A percentile compares a stretch with the other conserved stretches of the same genome.
Evolutionary conservation across 2,888 invertebrate species (phyloP).

Genomic region (Pandemis cinnamomeana): DNA sequence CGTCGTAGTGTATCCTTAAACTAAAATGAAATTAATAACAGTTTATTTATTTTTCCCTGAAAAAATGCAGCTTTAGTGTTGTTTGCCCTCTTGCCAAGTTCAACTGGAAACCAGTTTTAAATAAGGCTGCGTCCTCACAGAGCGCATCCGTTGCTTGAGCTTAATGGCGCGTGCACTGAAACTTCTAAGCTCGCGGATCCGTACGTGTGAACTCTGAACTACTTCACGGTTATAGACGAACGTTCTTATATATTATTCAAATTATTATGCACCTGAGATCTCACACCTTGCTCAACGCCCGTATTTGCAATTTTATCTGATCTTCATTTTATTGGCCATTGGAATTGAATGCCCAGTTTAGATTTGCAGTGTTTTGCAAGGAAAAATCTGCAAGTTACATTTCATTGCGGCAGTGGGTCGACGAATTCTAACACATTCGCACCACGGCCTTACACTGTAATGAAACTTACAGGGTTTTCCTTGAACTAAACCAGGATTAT

Average conservation of each 20-base stretch:
- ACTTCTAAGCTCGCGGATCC: conserved; percentile 31
- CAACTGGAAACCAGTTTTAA: conserved; percentile 29
- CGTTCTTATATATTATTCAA: conserved; percentile 38
- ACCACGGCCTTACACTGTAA: too few species aligned
- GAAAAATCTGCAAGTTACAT: too few species aligned
- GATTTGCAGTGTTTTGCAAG: too few species aligned
- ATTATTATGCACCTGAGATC: conserved; percentile 39
- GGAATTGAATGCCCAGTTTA: too few species aligned
- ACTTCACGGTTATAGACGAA: conserved; percentile 31
- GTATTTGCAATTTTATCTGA: conserved; percentile 4
- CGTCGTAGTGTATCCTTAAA: neutral
- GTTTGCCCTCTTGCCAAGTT: neutral
- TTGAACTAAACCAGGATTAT: too few species aligned
- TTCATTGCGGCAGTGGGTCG: too few species aligned
- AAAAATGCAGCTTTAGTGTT: neutral
- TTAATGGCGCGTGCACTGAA: conserved; percentile 53
- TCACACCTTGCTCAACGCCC: conserved; percentile 1
- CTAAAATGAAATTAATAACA: neutral
- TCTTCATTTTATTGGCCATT: neutral
- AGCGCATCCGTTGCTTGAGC: conserved; percentile 46
- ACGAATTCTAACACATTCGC: too few species aligned
- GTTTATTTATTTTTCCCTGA: neutral
- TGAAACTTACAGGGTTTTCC: too few species aligned
- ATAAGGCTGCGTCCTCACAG: conserved; percentile 44
- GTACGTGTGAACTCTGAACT: conserved; percentile 33